Evolutionary conservation across 2,113 vertebrate genomes (phyloP), one percentile per base, ranked within the genome.

Genomic region (Neolamprologus variostigma): DNA sequence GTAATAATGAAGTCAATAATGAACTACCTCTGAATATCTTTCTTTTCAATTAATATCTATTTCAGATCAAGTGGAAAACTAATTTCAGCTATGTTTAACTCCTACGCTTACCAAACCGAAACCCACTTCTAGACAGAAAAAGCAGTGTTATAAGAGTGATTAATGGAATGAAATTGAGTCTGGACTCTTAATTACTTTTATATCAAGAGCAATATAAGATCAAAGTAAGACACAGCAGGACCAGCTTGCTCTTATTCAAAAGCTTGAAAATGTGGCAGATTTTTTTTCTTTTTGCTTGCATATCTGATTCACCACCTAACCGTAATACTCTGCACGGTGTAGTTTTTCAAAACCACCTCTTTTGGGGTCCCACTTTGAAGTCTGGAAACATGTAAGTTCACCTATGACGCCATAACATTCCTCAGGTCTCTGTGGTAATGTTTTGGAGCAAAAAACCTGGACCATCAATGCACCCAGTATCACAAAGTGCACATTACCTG

Each of bases 381-480:
- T 93, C 90, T 90, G 86, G 80, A 89, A 92, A 85, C 84, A 86
- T 86, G 47, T 12, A 86, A 85, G 89, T 66, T 87, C 83, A 86
- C 83, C 90, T 55, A 50, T 95, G 95, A 96, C 91, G 87, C 94
- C 94, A 95, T 83, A 63, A 66, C 94, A 95, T 96, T 95, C 93
- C 91, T 89, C 28, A 10, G 66, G 55, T 90, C 89, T 93, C 89
- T 90, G 86, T 66, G 81, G 93, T 90, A 90, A 93, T 89, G 89
- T 88, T 96, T 91, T 87, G 90, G 90, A 93, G 81, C 59, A 6
- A 78, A 66, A 83, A 87, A 68, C 61, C 86, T 83, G 86, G 80
- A 42, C 85, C 87, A 86, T 91, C 73, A 47, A 26, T 40, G 83
- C 85, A 86, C 84, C 17, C 23, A 55, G 85, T 81, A 86, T 76